Evolutionary conservation across 2,888 invertebrate genomes (phyloP).

Genomic region (Stomorhina lunata): DNA sequence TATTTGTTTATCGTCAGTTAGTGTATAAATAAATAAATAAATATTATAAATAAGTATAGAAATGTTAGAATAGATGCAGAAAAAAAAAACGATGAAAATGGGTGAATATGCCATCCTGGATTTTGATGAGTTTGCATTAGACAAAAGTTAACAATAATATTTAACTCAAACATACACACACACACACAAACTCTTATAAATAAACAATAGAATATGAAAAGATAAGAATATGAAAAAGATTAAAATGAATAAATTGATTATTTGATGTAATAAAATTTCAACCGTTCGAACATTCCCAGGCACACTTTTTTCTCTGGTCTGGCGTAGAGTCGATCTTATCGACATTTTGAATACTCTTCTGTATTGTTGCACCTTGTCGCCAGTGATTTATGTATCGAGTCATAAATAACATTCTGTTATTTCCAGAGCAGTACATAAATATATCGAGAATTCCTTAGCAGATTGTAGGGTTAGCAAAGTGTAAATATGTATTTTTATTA

Average conservation of each 20-base stretch:
- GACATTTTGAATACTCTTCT: slow-evolving; percentile 38
- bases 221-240: too few species aligned
- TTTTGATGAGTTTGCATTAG: slow-evolving; percentile 51
- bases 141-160: slow-evolving; percentile 47
- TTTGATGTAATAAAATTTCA: slow-evolving; percentile 47
- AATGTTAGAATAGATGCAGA: not conserved
- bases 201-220: slow-evolving; percentile 36
- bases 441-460: not conserved
- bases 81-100: too few species aligned
- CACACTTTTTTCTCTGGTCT: not conserved
- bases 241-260: slow-evolving; percentile 59
- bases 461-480: slow-evolving; percentile 33
- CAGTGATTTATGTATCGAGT: not conserved
- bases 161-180: not conserved
- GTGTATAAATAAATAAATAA: slow-evolving; percentile 53
- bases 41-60: slow-evolving; percentile 5
- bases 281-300: not conserved
- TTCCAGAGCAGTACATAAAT: not conserved
- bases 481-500: slow-evolving; percentile 39
- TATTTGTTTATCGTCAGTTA: slow-evolving; percentile 44
- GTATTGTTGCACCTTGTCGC: not conserved
- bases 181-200: not conserved
- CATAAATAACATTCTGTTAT: slow-evolving; percentile 26
- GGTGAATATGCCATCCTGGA: slow-evolving; percentile 6
- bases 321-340: slow-evolving; percentile 17